A percentile compares a stretch with the other conserved stretches of the same genome.
These are phyloP conservation scores for Takifugu ocellatus DNA, from an alignment of 2,797 vertebrate genomes.

Conservation along the genomic window DNA sequence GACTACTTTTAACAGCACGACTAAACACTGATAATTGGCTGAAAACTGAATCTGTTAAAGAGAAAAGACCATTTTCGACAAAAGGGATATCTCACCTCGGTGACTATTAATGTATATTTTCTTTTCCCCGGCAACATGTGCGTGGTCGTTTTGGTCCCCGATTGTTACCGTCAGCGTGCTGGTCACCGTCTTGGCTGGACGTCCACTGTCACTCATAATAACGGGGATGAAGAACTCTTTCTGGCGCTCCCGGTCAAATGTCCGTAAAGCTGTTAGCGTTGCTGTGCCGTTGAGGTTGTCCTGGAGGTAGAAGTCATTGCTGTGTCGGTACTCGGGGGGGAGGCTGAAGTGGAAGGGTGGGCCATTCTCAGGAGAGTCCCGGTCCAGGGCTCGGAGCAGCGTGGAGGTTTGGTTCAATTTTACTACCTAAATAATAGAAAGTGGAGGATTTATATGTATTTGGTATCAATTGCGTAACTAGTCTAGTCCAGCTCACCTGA, in stretches of 20 bases:
- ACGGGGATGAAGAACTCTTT: conserved; percentile 81
- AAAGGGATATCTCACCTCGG: conserved; percentile 67
- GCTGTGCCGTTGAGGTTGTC: conserved; percentile 86
- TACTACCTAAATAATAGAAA: conserved; percentile 66
- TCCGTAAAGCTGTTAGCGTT: conserved; percentile 80
- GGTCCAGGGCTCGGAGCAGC: conserved; percentile 79
- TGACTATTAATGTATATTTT: conserved; percentile 78
- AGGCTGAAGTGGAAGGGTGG: conserved; percentile 81
- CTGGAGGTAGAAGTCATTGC: conserved; percentile 83
- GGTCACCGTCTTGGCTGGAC: conserved; percentile 77
- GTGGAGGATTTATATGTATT: conserved; percentile 2
- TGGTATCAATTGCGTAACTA: neutral
- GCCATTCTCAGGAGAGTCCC: conserved; percentile 80
- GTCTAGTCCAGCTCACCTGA: conserved; percentile 49
- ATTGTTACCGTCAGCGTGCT: conserved; percentile 80
- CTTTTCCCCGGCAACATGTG: conserved; percentile 79
- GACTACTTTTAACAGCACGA: too few species aligned
- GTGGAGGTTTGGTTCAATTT: conserved; percentile 80
- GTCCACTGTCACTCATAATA: conserved; percentile 81
- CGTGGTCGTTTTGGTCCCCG: conserved; percentile 85
- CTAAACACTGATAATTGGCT: too few species aligned
- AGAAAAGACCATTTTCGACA: too few species aligned
- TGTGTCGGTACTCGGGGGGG: conserved; percentile 72
- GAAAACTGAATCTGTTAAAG: too few species aligned
- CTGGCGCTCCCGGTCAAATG: conserved; percentile 83